These are phyloP conservation scores for Taeniopygia guttata DNA, from an alignment of 2,797 vertebrate genomes.

Conservation along the genomic window DNA sequence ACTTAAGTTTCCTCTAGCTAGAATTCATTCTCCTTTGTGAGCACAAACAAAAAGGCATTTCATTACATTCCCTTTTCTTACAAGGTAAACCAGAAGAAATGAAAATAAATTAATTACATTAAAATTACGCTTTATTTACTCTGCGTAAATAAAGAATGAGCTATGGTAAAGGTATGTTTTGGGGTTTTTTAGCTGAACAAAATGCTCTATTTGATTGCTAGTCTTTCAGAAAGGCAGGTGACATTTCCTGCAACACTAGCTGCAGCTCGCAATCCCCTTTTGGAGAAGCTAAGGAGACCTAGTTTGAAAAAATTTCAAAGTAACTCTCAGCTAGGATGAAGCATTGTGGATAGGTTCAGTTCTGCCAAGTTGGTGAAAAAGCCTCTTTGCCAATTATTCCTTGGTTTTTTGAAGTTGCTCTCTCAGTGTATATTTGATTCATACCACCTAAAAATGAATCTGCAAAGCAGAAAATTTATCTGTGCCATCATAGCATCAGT, in stretches of 20 bases:
- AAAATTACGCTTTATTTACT: neutral
- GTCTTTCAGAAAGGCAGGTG: slow-evolving; percentile 54
- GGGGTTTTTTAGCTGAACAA: neutral
- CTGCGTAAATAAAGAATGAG: neutral
- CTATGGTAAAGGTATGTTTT: neutral
- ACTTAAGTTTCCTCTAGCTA: neutral
- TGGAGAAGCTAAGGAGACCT: slow-evolving; percentile 55
- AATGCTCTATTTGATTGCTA: slow-evolving; percentile 30
- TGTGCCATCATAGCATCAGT: slow-evolving; percentile 49
- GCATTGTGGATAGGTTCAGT: neutral
- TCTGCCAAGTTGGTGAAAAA: slow-evolving; percentile 45
- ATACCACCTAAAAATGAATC: slow-evolving; percentile 63
- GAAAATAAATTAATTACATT: neutral
- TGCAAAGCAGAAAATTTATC: slow-evolving; percentile 57
- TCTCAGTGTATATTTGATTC: slow-evolving; percentile 56
- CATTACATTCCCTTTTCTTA: neutral
- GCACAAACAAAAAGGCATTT: neutral
- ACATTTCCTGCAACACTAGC: slow-evolving; percentile 60
- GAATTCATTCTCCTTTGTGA: neutral
- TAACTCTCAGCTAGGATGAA: slow-evolving; percentile 29
- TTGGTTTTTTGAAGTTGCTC: slow-evolving; percentile 56
- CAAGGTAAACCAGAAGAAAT: neutral
- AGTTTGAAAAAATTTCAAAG: slow-evolving; percentile 46
- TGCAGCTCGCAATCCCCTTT: slow-evolving; percentile 42
- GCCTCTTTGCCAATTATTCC: slow-evolving; percentile 15